Evolutionary conservation across 2,888 invertebrate genomes (phyloP).

Genomic region (Hedychridium roseum): DNA sequence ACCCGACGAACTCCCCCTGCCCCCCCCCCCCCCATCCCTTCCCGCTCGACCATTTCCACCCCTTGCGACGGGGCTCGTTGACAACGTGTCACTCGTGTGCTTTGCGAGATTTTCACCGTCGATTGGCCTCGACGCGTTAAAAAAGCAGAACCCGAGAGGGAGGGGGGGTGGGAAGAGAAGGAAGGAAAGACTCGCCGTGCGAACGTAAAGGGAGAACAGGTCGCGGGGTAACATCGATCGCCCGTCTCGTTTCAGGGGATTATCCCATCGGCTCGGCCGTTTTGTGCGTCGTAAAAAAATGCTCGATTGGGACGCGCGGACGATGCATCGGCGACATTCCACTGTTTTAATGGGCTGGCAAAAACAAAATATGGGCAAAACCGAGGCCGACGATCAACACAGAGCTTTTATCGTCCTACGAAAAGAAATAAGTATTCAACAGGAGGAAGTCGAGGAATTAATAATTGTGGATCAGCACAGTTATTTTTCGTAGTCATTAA

Average conservation of each 20-base stretch:
- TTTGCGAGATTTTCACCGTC: slow-evolving; percentile 19
- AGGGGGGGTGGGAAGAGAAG: background rate
- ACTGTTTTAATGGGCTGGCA: background rate
- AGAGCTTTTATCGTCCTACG: slow-evolving; percentile 7
- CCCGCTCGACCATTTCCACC: slow-evolving; percentile 2
- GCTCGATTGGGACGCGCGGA: too few species aligned
- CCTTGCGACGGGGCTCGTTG: too few species aligned
- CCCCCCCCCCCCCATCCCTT: background rate
- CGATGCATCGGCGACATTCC: too few species aligned
- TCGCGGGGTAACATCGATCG: too few species aligned
- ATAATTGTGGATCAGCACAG: slow-evolving; percentile 6
- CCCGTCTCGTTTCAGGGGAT: too few species aligned
- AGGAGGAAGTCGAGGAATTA: slow-evolving; percentile 1
- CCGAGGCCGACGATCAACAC: background rate
- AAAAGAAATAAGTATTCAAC: slow-evolving; percentile 11
- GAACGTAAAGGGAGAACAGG: too few species aligned
- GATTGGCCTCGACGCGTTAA: too few species aligned
- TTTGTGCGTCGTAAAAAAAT: too few species aligned
- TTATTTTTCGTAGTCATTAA: too few species aligned
- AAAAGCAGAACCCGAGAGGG: background rate
- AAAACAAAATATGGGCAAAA: slow-evolving; percentile 1
- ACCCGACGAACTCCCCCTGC: slow-evolving; percentile 6
- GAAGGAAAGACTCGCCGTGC: background rate
- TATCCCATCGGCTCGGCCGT: too few species aligned
- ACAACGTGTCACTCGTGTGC: background rate